Conservation (phyloP, 1,140 invertebrate species). For the Patella vulgata region DNA sequence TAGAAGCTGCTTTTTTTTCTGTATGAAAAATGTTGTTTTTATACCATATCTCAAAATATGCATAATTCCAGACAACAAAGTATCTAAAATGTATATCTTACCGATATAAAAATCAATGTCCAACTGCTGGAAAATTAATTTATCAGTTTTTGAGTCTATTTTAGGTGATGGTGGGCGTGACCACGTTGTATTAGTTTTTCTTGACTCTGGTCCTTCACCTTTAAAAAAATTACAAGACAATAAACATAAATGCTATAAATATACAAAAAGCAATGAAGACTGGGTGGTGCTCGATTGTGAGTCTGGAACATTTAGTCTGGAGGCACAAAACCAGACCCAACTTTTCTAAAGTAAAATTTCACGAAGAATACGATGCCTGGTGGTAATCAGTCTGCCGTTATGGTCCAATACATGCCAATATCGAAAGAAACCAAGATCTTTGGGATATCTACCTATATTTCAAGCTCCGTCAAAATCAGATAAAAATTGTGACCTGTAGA, state of each 20-base stretch:
- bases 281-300: too few relatives aligned
- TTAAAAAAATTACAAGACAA: conserved; percentile 9
- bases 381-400: not conserved
- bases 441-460: too few relatives aligned
- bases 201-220: conserved; percentile 42
- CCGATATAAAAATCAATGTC: conserved; percentile 94
- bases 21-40: too few relatives aligned
- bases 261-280: not conserved
- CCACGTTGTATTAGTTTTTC: conserved; percentile 65
- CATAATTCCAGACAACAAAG: too few relatives aligned
- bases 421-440: too few relatives aligned
- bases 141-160: conserved; percentile 75
- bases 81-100: too few relatives aligned
- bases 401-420: too few relatives aligned
- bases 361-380: not conserved
- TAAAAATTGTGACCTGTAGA: too few relatives aligned
- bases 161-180: conserved; percentile 75
- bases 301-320: not conserved
- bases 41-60: too few relatives aligned
- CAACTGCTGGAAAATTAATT: conserved; percentile 70
- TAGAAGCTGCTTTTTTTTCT: too few relatives aligned
- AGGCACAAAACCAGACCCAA: not conserved
- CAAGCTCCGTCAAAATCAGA: too few relatives aligned
- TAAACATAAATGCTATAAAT: not conserved
- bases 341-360: too few relatives aligned